These are phyloP conservation scores for Xestia rhomboidea DNA, from an alignment of 2,888 invertebrate species.

Conservation along the genomic window DNA sequence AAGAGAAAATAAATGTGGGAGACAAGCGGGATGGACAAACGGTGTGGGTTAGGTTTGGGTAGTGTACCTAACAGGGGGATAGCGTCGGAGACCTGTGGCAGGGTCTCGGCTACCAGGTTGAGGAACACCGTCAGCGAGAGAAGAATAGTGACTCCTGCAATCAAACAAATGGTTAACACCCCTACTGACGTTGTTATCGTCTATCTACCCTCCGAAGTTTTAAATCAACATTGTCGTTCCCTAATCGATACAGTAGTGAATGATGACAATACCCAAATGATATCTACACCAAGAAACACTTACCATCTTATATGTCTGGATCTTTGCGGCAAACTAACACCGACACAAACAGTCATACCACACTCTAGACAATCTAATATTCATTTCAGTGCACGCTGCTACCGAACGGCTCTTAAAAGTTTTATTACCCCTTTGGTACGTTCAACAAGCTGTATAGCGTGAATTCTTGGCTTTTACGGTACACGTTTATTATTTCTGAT, in stretches of 20 bases:
- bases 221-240: conserved; percentile 1
- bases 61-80: conserved; percentile 99
- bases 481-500: conserved; percentile 64
- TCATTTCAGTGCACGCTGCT: conserved; percentile 75
- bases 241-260: conserved; percentile 47
- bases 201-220: conserved; percentile 13
- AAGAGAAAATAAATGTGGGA: conserved; percentile 79
- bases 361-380: conserved; percentile 81
- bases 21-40: conserved; percentile 80
- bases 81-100: conserved; percentile 99
- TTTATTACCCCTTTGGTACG: conserved; percentile 69
- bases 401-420: conserved; percentile 73
- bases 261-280: conserved; percentile 68
- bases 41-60: conserved; percentile 84
- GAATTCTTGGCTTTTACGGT: conserved; percentile 66
- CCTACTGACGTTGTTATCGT: conserved; percentile 65
- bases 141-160: conserved; percentile 99
- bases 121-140: conserved; percentile 99
- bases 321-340: conserved; percentile 69
- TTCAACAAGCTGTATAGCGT: conserved; percentile 67
- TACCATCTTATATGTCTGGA: conserved; percentile 69
- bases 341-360: conserved; percentile 78
- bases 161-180: conserved; percentile 92
- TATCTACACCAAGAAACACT: conserved; percentile 73
- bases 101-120: conserved; percentile 99